Percentiles rank a stretch among this genome's conserved stretches.
Evolutionary conservation across 2,113 vertebrate genomes (phyloP).

Genomic region (Chaenogobius annularis): DNA sequence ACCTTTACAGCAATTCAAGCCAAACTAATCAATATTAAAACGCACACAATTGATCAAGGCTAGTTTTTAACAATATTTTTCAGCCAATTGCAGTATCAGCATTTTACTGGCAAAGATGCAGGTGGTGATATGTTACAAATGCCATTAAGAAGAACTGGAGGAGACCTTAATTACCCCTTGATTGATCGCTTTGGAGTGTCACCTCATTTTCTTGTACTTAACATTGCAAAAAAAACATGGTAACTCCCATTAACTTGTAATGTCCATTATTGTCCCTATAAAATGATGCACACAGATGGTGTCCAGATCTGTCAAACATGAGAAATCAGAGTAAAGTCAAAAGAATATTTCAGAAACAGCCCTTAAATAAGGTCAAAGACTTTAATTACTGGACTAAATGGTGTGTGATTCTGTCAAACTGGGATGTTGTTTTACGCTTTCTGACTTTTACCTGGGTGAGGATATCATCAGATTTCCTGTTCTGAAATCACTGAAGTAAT

Average conservation of each 20-base stretch:
- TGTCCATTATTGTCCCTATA: slow-evolving; percentile 20
- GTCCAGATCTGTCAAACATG: slow-evolving; percentile 1
- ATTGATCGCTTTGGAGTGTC: slow-evolving; percentile 40
- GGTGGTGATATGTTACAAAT: slow-evolving; percentile 16
- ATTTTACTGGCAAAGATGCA: slow-evolving; percentile 21
- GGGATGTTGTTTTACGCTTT: background rate
- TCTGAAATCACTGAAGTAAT: background rate
- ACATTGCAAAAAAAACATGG: slow-evolving; percentile 61
- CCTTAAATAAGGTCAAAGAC: background rate
- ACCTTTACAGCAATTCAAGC: no score
- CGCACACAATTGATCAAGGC: background rate
- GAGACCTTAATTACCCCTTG: slow-evolving; percentile 15
- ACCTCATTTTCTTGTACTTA: slow-evolving; percentile 19
- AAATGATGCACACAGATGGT: background rate
- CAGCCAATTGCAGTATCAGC: background rate
- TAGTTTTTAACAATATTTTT: slow-evolving; percentile 2
- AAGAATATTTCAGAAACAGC: background rate
- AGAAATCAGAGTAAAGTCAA: background rate
- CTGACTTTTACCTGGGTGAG: background rate
- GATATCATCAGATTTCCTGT: background rate
- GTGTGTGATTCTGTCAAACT: background rate
- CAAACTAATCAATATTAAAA: background rate
- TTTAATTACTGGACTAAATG: background rate
- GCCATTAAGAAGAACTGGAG: slow-evolving; percentile 37
- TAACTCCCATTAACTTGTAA: slow-evolving; percentile 52